Percentiles rank a stretch among this genome's conserved stretches.
Conservation (phyloP, 2,888 invertebrate genomes). For the Colletes collaris region DNA sequence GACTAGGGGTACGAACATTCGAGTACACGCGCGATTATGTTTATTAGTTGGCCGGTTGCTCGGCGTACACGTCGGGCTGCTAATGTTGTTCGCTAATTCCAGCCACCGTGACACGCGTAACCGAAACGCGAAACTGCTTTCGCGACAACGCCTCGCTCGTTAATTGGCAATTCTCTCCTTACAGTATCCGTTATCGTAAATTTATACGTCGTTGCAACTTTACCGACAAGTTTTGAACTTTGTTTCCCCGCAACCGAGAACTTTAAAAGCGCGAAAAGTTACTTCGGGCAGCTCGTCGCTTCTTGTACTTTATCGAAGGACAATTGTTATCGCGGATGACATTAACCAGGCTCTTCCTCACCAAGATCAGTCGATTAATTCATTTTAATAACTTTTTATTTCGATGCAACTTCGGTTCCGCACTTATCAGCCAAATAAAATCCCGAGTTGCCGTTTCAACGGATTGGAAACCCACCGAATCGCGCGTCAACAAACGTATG, state of each 20-base stretch:
- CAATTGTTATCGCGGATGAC: too few relatives aligned
- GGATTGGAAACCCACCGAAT: not conserved
- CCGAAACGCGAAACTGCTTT: constrained; percentile 27
- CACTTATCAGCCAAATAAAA: not conserved
- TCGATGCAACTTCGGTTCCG: not conserved
- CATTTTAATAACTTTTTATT: too few relatives aligned
- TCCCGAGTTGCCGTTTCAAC: not conserved
- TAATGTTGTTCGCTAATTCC: constrained; percentile 41
- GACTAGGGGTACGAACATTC: constrained; percentile 39
- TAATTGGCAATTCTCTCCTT: constrained; percentile 30
- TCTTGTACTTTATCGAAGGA: too few relatives aligned
- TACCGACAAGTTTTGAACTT: not conserved
- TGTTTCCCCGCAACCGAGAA: not conserved
- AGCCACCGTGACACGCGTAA: constrained; percentile 25
- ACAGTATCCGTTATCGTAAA: constrained; percentile 10
- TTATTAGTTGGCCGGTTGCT: constrained; percentile 49
- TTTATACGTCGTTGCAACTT: not conserved
- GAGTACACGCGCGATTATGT: constrained; percentile 58
- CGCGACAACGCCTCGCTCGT: constrained; percentile 25
- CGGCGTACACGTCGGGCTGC: constrained; percentile 26
- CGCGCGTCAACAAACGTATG: constrained; percentile 44
- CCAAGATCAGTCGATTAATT: too few relatives aligned
- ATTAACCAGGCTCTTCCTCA: too few relatives aligned
- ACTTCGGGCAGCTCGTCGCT: not conserved
- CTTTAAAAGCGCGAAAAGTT: not conserved